Conservation (phyloP, 2,113 vertebrate species). For the Misgurnus mizolepis region DNA sequence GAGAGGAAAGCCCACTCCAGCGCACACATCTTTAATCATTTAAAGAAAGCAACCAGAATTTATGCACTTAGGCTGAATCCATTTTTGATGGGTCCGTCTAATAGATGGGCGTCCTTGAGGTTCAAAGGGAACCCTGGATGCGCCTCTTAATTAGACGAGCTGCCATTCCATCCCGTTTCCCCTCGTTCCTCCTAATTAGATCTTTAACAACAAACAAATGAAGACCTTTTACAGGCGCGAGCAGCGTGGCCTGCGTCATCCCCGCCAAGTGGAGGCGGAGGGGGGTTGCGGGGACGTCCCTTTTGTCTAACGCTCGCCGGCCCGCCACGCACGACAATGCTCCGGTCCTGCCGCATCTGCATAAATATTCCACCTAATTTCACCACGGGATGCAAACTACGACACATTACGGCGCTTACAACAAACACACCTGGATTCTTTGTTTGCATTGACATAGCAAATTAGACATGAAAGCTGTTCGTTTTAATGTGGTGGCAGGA, state of each 20-base stretch:
- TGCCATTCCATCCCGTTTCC: slow-evolving; percentile 78
- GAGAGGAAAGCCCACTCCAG: slow-evolving; percentile 76
- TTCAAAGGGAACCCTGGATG: slow-evolving; percentile 84
- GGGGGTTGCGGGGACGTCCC: slow-evolving; percentile 27
- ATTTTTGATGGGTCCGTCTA: slow-evolving; percentile 84
- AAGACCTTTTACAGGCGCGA: slow-evolving; percentile 74
- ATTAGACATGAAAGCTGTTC: slow-evolving; percentile 52
- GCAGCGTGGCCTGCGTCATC: slow-evolving; percentile 63
- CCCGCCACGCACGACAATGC: slow-evolving; percentile 34
- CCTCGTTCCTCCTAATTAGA: slow-evolving; percentile 91
- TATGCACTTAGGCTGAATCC: slow-evolving; percentile 83
- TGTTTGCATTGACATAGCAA: slow-evolving; percentile 53
- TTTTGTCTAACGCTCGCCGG: slow-evolving; percentile 35
- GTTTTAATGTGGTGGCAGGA: slow-evolving; percentile 45
- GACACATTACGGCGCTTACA: slow-evolving; percentile 49
- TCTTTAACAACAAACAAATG: slow-evolving; percentile 92
- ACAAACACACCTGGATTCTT: slow-evolving; percentile 63
- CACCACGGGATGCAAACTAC: slow-evolving; percentile 43
- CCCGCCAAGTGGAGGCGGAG: slow-evolving; percentile 68
- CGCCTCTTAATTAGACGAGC: slow-evolving; percentile 87
- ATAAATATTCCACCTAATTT: slow-evolving; percentile 49
- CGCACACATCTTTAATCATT: slow-evolving; percentile 82
- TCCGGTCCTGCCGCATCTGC: slow-evolving; percentile 26
- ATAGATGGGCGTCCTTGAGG: slow-evolving; percentile 91
- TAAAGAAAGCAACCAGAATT: slow-evolving; percentile 67